Evolutionary conservation across 2,113 vertebrate species (phyloP).

Genomic region (Taurulus bubalis): DNA sequence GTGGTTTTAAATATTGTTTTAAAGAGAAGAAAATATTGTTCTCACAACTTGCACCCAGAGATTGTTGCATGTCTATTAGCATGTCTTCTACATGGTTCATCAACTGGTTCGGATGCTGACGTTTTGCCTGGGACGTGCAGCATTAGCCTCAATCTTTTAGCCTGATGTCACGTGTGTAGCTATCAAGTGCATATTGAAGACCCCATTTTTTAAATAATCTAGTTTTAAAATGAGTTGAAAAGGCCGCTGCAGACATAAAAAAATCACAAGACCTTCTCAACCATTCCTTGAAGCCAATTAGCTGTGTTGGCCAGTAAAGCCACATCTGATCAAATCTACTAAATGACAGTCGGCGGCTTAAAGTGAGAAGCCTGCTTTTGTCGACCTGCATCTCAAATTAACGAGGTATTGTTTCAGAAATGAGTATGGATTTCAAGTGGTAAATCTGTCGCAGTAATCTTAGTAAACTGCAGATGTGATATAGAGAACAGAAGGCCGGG

Average conservation of each 20-base stretch:
- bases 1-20: no score
- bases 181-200: neutral
- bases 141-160: neutral
- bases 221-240: neutral
- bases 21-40: no score
- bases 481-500: neutral
- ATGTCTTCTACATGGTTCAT: neutral
- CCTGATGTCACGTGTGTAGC: neutral
- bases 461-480: neutral
- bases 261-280: neutral
- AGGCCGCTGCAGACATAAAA: neutral
- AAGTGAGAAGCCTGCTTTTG: neutral
- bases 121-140: neutral
- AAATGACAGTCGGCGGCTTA: neutral
- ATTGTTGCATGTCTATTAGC: no score
- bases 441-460: neutral
- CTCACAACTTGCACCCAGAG: no score
- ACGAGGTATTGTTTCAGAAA: neutral
- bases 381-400: neutral
- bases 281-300: neutral
- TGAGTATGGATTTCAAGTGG: neutral
- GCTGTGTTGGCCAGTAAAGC: neutral
- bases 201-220: neutral
- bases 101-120: neutral
- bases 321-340: no score